Evolutionary conservation across 2,113 vertebrate species (phyloP).

Genomic region (Microcebus griseorufus): DNA sequence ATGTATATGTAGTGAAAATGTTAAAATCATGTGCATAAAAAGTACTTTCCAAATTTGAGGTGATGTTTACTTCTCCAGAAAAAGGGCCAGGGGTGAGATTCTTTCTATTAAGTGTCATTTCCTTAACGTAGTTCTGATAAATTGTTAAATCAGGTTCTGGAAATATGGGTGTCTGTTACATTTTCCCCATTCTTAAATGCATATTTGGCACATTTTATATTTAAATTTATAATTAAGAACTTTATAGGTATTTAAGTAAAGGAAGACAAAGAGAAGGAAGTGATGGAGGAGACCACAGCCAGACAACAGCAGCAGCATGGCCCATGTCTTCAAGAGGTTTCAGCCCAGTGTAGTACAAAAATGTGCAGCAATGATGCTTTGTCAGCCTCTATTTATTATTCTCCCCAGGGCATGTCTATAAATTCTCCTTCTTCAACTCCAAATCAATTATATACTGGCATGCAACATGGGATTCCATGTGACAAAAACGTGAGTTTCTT

Average conservation of each 20-base stretch:
- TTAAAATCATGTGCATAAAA: not conserved
- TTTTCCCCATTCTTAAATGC: not conserved
- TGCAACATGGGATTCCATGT: not conserved
- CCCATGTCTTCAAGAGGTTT: not conserved
- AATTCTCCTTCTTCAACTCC: not conserved
- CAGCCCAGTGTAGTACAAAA: not conserved
- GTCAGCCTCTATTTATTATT: not conserved
- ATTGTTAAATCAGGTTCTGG: not conserved
- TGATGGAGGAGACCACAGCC: not conserved
- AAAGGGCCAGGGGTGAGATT: not conserved
- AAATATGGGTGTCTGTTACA: too few relatives aligned
- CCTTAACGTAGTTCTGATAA: not conserved
- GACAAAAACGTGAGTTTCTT: not conserved
- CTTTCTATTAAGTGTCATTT: not conserved
- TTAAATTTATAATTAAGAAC: not conserved
- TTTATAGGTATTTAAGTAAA: not conserved
- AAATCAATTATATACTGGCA: not conserved
- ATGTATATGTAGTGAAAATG: not conserved
- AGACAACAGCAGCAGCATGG: not conserved
- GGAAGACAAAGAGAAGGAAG: not conserved
- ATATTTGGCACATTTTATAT: not conserved
- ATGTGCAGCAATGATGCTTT: not conserved
- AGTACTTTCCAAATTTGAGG: not conserved
- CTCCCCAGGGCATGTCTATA: not conserved
- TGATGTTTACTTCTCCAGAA: not conserved